Conservation (phyloP, 2,113 vertebrate genomes). For the Gyps fulvus region DNA sequence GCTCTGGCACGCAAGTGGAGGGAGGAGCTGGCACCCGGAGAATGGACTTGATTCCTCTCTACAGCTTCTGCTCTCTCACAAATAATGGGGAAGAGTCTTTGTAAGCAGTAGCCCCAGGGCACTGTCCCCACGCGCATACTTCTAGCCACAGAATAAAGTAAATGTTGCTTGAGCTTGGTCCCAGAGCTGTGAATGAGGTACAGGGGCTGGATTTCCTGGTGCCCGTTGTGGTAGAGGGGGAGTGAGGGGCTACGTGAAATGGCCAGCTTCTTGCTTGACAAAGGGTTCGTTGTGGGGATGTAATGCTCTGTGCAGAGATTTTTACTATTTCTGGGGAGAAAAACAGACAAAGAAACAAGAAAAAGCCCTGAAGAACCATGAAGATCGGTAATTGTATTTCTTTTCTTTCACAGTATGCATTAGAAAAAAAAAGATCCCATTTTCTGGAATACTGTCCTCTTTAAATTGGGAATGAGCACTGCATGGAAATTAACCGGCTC, state of each 20-base stretch:
- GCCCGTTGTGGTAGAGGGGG: constrained; percentile 1
- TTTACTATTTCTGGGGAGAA: constrained; percentile 25
- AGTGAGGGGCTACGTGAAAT: background rate
- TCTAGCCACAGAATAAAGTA: background rate
- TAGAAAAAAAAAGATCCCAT: constrained; percentile 84
- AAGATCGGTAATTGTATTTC: constrained; percentile 81
- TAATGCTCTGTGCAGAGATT: background rate
- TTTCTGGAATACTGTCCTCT: constrained; percentile 82
- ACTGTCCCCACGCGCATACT: background rate
- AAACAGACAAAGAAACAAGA: constrained; percentile 45
- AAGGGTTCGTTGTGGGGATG: background rate
- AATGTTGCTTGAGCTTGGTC: background rate
- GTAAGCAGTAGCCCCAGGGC: background rate
- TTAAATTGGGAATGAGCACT: constrained; percentile 80
- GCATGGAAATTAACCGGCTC: constrained; percentile 79
- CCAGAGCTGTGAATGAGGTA: background rate
- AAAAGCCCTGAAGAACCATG: constrained; percentile 46
- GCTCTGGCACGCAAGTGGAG: background rate
- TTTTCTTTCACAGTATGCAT: constrained; percentile 88
- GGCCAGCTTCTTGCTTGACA: background rate
- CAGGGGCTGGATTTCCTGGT: background rate
- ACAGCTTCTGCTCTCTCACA: background rate
- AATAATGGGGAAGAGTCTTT: background rate
- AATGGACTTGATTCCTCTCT: background rate
- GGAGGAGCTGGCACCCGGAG: background rate